Base-by-base conservation (phyloP, 2,888 invertebrate genomes). In the Drosophila nigritarsus region DNA sequence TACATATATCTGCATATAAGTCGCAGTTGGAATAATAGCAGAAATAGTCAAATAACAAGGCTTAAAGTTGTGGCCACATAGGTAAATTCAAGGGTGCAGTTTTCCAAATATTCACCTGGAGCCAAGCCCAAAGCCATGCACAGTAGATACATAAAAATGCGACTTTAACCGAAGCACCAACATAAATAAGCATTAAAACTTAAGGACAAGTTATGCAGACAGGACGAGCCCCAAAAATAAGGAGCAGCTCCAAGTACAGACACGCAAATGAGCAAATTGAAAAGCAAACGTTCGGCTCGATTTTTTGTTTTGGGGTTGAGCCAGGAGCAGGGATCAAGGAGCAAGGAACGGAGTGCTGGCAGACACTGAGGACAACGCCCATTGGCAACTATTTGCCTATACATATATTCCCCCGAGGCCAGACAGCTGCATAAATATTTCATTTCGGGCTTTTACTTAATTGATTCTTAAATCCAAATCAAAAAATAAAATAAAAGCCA, bases 121-220 rank as follows among this genome's bases (percentile, higher is more conserved):
- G 50, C 63, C 67, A 60, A 64, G 53, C 60, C 74, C 73, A 56
- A n/a, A 38, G 34, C 32, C 24, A 30, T 40, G 24, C 29, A 20
- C 11, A 15, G 24, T 18, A 54, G 24, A 55, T 36, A 11, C 49
- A 67, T 64, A 67, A 74, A 81, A 63, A 74, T 70, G 65, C 63
- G 61, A 27, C 59, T 65, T 60, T 62, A 70, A 67, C 64, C 66
- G 62, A 55, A 53, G 15, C 63, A 53, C 58, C 65, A 58, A 30
- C 71, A 84, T 82, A 82, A 82, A 85, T 51, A 67, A 64, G 88
- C 83, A 85, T 80, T 78, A 65, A 34, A 72, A 71, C 64, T 66
- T 69, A 71, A 55, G 69, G 65, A 66, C 64, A 74, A 71, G 51
- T 63, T 68, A 74, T 59, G 61, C 48, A 67, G 42, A 20, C 60